A percentile compares a stretch with the other conserved stretches of the same genome.
phyloP scores from a whole-genome alignment of 2,797 vertebrate genomes.

The Cyclura pinguis region DNA sequence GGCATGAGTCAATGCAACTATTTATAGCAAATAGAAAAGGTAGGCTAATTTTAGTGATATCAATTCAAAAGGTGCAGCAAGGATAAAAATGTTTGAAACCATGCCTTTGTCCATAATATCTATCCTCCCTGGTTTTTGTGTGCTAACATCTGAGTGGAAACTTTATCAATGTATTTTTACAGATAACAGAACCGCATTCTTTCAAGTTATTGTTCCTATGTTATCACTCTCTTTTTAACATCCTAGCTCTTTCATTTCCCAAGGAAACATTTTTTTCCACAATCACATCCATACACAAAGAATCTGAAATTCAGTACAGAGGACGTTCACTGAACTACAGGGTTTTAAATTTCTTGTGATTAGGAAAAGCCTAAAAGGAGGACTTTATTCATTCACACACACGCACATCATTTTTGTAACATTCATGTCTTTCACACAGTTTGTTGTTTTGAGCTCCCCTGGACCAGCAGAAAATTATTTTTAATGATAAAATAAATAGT shows the following conservation, averaged over 20 bases:
- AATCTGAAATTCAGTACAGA: neutral
- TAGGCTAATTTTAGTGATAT: constrained; percentile 3
- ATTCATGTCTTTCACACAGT: neutral
- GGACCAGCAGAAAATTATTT: neutral
- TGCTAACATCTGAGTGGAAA: constrained; percentile 4
- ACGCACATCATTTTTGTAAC: neutral
- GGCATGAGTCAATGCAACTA: neutral
- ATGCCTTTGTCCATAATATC: neutral
- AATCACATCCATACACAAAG: neutral
- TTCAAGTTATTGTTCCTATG: neutral
- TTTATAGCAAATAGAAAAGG: constrained; percentile 6
- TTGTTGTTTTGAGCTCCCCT: neutral
- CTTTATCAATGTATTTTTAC: constrained; percentile 16
- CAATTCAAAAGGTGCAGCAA: accelerated
- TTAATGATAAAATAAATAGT: neutral
- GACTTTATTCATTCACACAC: neutral
- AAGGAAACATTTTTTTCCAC: neutral
- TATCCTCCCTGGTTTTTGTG: neutral
- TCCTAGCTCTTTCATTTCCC: neutral
- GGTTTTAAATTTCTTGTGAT: neutral
- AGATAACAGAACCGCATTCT: neutral
- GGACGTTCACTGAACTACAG: neutral
- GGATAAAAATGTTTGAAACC: neutral
- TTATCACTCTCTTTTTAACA: constrained; percentile 12
- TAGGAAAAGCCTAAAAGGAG: neutral